A percentile compares a stretch with the other conserved stretches of the same genome.
These are phyloP conservation scores for Labia minor DNA, from an alignment of 2,888 invertebrate genomes.

Conservation along the genomic window DNA sequence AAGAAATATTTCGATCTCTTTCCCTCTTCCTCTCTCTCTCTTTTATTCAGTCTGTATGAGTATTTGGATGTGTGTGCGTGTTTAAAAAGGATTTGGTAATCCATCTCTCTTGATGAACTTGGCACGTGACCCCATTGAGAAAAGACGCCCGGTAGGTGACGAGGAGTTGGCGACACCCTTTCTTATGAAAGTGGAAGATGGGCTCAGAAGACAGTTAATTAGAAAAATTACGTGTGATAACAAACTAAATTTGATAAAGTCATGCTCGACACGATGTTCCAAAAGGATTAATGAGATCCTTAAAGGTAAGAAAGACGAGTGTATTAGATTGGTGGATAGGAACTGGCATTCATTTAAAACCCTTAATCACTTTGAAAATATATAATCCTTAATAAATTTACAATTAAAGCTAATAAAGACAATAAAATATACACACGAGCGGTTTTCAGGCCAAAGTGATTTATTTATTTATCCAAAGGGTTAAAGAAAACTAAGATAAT, in stretches of 20 bases:
- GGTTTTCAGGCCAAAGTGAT: too few relatives aligned
- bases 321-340: too few relatives aligned
- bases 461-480: too few relatives aligned
- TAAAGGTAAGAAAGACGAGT: neutral
- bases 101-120: neutral
- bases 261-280: neutral
- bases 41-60: neutral
- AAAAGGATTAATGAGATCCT: conserved; percentile 1
- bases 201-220: neutral
- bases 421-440: too few relatives aligned
- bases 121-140: neutral
- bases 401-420: too few relatives aligned
- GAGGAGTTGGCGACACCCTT: neutral
- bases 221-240: conserved; percentile 5
- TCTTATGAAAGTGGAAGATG: neutral
- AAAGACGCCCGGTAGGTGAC: neutral
- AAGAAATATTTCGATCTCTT: neutral
- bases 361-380: too few relatives aligned
- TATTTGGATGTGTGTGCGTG: too few relatives aligned
- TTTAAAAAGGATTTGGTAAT: neutral
- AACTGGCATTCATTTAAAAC: too few relatives aligned
- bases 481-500: too few relatives aligned
- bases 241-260: conserved; percentile 13
- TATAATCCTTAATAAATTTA: too few relatives aligned
- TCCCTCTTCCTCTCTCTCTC: neutral